phyloP scores from a whole-genome alignment of 1,140 invertebrate species.

The Diachasmimorpha longicaudata region DNA sequence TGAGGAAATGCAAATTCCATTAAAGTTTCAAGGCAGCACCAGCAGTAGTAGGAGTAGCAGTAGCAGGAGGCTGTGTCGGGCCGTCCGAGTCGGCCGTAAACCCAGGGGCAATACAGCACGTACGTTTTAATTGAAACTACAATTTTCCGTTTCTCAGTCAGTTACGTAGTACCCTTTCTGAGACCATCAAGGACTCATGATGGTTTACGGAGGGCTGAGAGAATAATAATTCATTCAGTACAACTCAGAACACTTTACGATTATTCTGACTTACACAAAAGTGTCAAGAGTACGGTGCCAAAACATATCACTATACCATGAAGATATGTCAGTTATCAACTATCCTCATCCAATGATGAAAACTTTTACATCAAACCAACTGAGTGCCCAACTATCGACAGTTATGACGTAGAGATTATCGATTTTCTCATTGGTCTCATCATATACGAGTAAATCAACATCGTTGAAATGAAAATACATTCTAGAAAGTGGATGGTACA shows the following conservation, averaged over 20 bases:
- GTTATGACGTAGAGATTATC: constrained; percentile 1
- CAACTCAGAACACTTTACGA: background rate
- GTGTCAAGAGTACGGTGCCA: background rate
- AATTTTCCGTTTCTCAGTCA: constrained; percentile 19
- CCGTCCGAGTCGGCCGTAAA: constrained; percentile 17
- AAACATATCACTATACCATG: background rate
- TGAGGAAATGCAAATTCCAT: constrained; percentile 32
- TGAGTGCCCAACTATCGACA: background rate
- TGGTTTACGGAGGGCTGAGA: background rate
- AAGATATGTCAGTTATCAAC: background rate
- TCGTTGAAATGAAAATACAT: background rate
- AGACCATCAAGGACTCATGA: background rate
- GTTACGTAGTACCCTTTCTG: background rate
- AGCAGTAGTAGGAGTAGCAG: no score
- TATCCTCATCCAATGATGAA: background rate
- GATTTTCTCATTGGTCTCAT: background rate
- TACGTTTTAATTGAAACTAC: constrained; percentile 34
- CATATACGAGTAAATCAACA: background rate
- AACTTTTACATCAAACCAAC: background rate
- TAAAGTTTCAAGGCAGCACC: constrained; percentile 29
- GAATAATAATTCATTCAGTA: background rate
- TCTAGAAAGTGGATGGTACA: background rate
- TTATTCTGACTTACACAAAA: background rate
- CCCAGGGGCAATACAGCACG: constrained; percentile 25
- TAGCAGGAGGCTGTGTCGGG: constrained; percentile 3